Base-by-base conservation (phyloP, 2,888 invertebrate genomes). In the Epiblema foenella region DNA sequence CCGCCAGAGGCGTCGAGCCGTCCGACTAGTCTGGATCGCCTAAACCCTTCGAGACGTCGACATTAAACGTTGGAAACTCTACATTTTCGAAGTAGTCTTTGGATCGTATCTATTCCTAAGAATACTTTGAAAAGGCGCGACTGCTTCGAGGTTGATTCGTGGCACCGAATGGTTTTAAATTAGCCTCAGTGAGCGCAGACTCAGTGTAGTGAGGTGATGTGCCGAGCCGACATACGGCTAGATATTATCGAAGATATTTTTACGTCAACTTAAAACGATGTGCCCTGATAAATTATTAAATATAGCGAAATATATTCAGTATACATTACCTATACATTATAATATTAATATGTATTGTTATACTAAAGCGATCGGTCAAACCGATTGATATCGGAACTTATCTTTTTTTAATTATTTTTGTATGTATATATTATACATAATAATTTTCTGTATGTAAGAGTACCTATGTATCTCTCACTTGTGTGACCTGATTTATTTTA, bases 401-500 rank as follows among this genome's bases (percentile, higher is more conserved):
- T 39, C 62, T 79, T 76, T 77, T 78, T 77, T 76, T 78, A 75
- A 77, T 74, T 73, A 74, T 73, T 75, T 75, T 71, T 73, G 57
- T 75, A 71, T 72, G 64, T 75, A 73, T 72, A 72, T 68, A 70
- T 69, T 75, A 62, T 60, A 60, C 60, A 75, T 75, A 67, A 77
- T 73, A 76, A 75, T 80, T 80, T 77, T 81, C 77, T 82, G 84
- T 86, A 69, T 72, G 73, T 76, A 75, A 73, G 72, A 68, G 65
- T 76, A 70, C 65, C 65, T 70, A 85, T 86, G 81, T 87, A 85
- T 87, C 85, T 85, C 88, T 90, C 89, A 89, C 90, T 92, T 89
- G 85, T 93, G 93, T 93, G 93, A 93, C 93, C 93, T 93, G 93
- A 93, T 92, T 92, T 92, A 90, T 87, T 89, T 89, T 93, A 93